Percentiles rank a stretch among this genome's conserved stretches.
Evolutionary conservation across 2,888 invertebrate species (phyloP).

Genomic region (Mallateleia sp.): DNA sequence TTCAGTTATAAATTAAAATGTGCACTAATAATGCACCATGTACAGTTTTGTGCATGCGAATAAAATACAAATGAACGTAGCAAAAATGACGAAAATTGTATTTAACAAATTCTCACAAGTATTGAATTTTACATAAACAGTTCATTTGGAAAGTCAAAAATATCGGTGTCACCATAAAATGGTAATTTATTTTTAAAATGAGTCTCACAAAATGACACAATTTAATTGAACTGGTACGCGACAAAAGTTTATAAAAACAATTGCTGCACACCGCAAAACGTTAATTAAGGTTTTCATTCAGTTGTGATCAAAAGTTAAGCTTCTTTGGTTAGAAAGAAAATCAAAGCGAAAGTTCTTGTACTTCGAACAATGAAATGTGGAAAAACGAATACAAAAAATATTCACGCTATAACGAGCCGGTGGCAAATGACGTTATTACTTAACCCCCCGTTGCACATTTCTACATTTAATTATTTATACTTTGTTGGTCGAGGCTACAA

Average conservation of each 20-base stretch:
- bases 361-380: background rate
- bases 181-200: background rate
- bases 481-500: no score
- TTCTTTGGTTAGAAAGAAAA: conserved; percentile 32
- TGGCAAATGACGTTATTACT: conserved; percentile 11
- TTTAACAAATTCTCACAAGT: background rate
- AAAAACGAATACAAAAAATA: conserved; percentile 7
- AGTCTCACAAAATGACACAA: background rate
- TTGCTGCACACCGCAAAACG: background rate
- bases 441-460: conserved; percentile 11
- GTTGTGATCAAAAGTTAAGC: conserved; percentile 3
- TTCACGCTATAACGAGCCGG: background rate
- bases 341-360: background rate
- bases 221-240: background rate
- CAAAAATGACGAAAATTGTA: background rate
- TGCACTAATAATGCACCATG: background rate
- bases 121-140: no score
- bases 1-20: conserved; percentile 36
- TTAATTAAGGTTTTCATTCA: conserved; percentile 10
- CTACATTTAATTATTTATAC: background rate
- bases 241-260: conserved; percentile 11
- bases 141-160: no score
- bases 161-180: background rate
- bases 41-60: background rate
- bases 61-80: background rate